Evolutionary conservation across 1,140 invertebrate species (phyloP).

Genomic region (Patella vulgata): DNA sequence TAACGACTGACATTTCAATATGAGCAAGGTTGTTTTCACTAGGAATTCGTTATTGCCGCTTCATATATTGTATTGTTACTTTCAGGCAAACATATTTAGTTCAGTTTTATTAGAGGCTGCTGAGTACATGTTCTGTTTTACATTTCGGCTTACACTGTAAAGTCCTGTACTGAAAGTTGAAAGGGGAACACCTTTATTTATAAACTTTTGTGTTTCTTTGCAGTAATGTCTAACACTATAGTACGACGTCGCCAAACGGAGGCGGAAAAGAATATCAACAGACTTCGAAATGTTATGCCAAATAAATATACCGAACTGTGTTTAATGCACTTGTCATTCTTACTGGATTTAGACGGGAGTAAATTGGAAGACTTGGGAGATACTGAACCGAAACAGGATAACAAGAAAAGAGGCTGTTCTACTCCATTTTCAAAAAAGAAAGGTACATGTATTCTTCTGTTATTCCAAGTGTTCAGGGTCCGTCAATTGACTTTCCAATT

Average conservation of each 20-base stretch:
- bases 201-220: not conserved
- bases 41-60: too few species aligned
- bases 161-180: too few species aligned
- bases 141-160: too few species aligned
- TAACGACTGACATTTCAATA: too few species aligned
- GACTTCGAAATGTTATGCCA: constrained; percentile 69
- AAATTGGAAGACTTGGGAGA: constrained; percentile 47
- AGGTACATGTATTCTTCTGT: constrained; percentile 34
- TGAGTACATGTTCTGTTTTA: too few species aligned
- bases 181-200: too few species aligned
- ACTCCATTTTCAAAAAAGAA: constrained; percentile 55
- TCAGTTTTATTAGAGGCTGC: too few species aligned
- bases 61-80: too few species aligned
- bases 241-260: constrained; percentile 43
- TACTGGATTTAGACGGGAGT: constrained; percentile 75
- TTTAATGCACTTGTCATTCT: constrained; percentile 91
- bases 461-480: too few species aligned
- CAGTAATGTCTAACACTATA: constrained; percentile 36
- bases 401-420: constrained; percentile 30
- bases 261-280: constrained; percentile 46
- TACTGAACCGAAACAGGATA: constrained; percentile 8
- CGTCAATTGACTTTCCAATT: too few species aligned
- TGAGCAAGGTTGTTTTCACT: too few species aligned
- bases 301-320: constrained; percentile 88
- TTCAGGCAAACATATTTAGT: too few species aligned